Conservation (phyloP, 2,888 invertebrate genomes). For the Lagria hirta region DNA sequence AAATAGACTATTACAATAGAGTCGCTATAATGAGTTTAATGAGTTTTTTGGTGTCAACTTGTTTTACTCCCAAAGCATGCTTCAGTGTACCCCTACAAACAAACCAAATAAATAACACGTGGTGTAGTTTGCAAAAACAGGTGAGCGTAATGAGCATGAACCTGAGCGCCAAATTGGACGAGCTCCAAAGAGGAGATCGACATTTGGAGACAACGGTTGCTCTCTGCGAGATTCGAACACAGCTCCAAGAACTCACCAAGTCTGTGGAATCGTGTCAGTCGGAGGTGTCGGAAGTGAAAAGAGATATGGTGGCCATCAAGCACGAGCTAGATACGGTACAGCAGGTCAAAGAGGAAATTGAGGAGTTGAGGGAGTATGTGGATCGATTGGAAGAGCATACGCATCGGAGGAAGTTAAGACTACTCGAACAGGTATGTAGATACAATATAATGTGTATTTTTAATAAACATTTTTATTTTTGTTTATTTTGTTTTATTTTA, state of each 20-base stretch:
- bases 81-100: too few species aligned
- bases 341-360: slow-evolving; percentile 93
- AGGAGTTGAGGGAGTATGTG: slow-evolving; percentile 88
- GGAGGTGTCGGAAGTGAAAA: slow-evolving; percentile 90
- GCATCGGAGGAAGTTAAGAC: slow-evolving; percentile 83
- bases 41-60: too few species aligned
- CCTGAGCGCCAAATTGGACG: slow-evolving; percentile 91
- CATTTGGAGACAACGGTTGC: slow-evolving; percentile 92
- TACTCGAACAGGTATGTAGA: slow-evolving; percentile 85
- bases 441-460: too few species aligned
- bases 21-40: too few species aligned
- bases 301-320: slow-evolving; percentile 94
- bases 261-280: slow-evolving; percentile 94
- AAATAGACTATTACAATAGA: too few species aligned
- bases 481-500: too few species aligned
- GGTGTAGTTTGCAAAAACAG: slow-evolving; percentile 90
- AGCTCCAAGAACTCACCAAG: slow-evolving; percentile 90
- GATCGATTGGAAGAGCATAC: slow-evolving; percentile 90
- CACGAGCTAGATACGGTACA: slow-evolving; percentile 92
- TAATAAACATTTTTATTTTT: too few species aligned
- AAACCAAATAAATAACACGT: slow-evolving; percentile 19
- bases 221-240: slow-evolving; percentile 89
- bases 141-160: slow-evolving; percentile 98
- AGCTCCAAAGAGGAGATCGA: slow-evolving; percentile 83
- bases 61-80: too few species aligned